These are phyloP conservation scores for Melieria crassipennis DNA, from an alignment of 2,888 invertebrate species.

Conservation along the genomic window DNA sequence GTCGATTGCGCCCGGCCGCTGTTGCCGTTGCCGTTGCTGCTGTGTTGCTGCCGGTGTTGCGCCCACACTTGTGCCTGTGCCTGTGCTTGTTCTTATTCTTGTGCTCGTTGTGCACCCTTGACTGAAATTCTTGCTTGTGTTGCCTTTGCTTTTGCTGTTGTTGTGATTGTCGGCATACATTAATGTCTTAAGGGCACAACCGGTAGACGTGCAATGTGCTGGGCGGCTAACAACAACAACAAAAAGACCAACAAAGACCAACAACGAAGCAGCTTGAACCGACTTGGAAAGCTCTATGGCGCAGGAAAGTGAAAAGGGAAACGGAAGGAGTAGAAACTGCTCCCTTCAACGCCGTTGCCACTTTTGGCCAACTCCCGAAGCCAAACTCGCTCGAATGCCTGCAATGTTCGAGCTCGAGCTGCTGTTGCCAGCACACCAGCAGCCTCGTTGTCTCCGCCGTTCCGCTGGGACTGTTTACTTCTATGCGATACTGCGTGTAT, in stretches of 20 bases:
- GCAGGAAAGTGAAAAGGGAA: not conserved
- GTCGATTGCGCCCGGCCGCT: too few relatives aligned
- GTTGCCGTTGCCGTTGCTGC: too few relatives aligned
- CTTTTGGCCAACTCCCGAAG: not conserved
- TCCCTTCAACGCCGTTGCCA: not conserved
- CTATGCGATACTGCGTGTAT: not conserved
- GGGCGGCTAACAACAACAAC: not conserved
- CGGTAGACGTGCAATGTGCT: not conserved
- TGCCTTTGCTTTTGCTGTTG: not conserved
- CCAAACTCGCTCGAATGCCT: too few relatives aligned
- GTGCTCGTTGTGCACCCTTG: slow-evolving; percentile 33
- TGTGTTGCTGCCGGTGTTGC: too few relatives aligned
- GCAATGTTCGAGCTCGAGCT: too few relatives aligned
- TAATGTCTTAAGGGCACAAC: not conserved
- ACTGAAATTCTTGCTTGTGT: not conserved
- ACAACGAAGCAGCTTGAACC: not conserved
- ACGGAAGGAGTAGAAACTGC: not conserved
- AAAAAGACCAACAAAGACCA: too few relatives aligned
- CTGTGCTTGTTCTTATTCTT: slow-evolving; percentile 42
- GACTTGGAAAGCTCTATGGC: not conserved
- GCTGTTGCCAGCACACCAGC: not conserved
- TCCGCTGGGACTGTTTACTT: slow-evolving; percentile 4
- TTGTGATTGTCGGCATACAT: slow-evolving; percentile 8
- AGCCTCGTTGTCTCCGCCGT: not conserved
- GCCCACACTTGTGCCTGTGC: too few relatives aligned